A percentile compares a stretch with the other conserved stretches of the same genome.
phyloP scores from a whole-genome alignment of 2,888 invertebrate genomes.

The Euphydryas editha region DNA sequence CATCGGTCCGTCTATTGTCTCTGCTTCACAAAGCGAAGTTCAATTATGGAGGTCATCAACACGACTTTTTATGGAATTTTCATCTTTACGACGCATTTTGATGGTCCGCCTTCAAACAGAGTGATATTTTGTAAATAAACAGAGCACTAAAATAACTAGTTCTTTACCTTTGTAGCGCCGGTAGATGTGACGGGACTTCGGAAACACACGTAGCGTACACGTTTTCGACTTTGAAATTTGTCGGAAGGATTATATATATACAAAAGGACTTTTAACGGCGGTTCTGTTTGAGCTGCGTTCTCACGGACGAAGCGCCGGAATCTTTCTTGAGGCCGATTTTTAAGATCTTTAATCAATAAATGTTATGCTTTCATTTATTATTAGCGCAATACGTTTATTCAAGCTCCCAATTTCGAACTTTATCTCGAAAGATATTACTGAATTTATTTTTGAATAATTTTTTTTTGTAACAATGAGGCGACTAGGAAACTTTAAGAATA shows the following conservation, averaged over 20 bases:
- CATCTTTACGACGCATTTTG: conserved; percentile 81
- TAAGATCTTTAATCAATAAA: not conserved
- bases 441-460: not conserved
- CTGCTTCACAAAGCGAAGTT: conserved; percentile 74
- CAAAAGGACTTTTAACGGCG: conserved; percentile 45
- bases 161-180: conserved; percentile 82
- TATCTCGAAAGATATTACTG: not conserved
- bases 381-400: not conserved
- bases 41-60: conserved; percentile 82
- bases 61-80: conserved; percentile 83
- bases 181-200: conserved; percentile 67
- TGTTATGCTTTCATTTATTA: not conserved
- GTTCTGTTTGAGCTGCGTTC: conserved; percentile 39
- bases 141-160: conserved; percentile 80
- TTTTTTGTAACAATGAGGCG: too few relatives aligned
- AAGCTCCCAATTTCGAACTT: not conserved
- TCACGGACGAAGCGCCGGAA: conserved; percentile 33
- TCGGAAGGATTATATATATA: conserved; percentile 48
- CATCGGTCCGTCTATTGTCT: conserved; percentile 76
- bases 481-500: too few relatives aligned
- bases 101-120: conserved; percentile 84
- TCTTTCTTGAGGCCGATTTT: conserved; percentile 4
- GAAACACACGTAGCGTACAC: conserved; percentile 56
- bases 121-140: conserved; percentile 84
- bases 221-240: conserved; percentile 56